Evolutionary conservation across 2,113 vertebrate genomes (phyloP).

Genomic region (Patagioenas fasciata): DNA sequence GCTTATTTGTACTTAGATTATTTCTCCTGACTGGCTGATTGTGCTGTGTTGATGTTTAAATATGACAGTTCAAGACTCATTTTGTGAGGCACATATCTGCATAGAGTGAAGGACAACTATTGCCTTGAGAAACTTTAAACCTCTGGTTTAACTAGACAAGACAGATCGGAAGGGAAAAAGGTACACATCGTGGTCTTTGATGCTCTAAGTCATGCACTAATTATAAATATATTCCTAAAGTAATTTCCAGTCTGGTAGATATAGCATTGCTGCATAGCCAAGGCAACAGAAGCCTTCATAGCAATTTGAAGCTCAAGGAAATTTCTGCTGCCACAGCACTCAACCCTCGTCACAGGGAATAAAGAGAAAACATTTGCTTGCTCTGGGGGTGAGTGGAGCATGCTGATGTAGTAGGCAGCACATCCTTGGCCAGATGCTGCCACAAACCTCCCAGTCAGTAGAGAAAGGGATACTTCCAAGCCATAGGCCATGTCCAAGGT

Average conservation of each 20-base stretch:
- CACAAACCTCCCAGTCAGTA: not conserved
- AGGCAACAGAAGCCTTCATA: not conserved
- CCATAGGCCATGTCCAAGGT: not conserved
- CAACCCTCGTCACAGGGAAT: not conserved
- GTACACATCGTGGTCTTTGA: not conserved
- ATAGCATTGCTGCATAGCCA: not conserved
- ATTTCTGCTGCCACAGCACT: constrained; percentile 2
- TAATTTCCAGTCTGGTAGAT: not conserved
- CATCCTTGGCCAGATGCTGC: not conserved
- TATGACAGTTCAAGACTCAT: not conserved
- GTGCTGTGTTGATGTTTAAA: not conserved
- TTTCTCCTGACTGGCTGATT: not conserved
- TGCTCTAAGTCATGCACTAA: not conserved
- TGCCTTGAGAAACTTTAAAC: not conserved
- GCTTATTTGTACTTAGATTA: not conserved
- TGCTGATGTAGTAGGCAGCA: not conserved
- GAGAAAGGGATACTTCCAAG: not conserved
- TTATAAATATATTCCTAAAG: constrained; percentile 6
- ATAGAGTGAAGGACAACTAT: not conserved
- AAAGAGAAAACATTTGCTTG: not conserved
- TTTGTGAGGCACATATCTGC: not conserved
- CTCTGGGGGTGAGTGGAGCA: not conserved
- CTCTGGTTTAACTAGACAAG: constrained; percentile 10
- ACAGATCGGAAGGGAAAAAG: not conserved
- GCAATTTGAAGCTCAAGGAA: constrained; percentile 1